These are phyloP conservation scores for Tautogolabrus adspersus DNA, from an alignment of 2,113 vertebrate species.

Conservation along the genomic window DNA sequence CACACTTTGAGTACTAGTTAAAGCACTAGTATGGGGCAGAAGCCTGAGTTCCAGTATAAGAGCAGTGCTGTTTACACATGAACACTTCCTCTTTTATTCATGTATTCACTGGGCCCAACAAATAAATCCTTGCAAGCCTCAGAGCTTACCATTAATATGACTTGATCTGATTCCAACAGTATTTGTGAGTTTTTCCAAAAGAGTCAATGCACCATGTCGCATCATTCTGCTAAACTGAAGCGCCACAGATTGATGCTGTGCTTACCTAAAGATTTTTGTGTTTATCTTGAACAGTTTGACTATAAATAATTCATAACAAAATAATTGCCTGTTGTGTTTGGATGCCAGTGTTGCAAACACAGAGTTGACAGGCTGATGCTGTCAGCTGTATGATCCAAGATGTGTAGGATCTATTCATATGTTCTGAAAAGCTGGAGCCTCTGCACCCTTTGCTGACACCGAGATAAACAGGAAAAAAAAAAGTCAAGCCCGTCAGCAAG, in stretches of 20 bases:
- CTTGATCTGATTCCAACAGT: slow-evolving; percentile 11
- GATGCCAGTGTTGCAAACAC: slow-evolving; percentile 36
- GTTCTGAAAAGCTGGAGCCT: slow-evolving; percentile 20
- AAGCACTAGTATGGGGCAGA: not conserved
- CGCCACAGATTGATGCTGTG: slow-evolving; percentile 21
- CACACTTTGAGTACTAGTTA: not conserved
- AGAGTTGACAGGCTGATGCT: slow-evolving; percentile 32
- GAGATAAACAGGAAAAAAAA: slow-evolving; percentile 16
- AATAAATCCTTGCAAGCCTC: not conserved
- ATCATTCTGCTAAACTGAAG: slow-evolving; percentile 27
- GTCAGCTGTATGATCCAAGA: slow-evolving; percentile 27
- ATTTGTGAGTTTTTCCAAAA: not conserved
- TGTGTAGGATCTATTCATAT: slow-evolving; percentile 26
- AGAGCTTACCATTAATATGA: not conserved
- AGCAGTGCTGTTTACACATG: slow-evolving; percentile 5
- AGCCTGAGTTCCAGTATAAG: slow-evolving; percentile 14
- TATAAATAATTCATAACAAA: slow-evolving; percentile 64
- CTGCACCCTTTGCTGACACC: slow-evolving; percentile 37
- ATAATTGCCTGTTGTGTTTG: slow-evolving; percentile 42
- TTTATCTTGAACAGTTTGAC: slow-evolving; percentile 38
- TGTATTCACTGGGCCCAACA: not conserved
- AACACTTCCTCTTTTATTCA: slow-evolving; percentile 13
- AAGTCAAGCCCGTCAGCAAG: slow-evolving; percentile 40
- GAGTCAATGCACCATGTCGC: slow-evolving; percentile 3
- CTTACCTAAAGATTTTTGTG: slow-evolving; percentile 36